These are phyloP conservation scores for Quiscalus mexicanus DNA, from an alignment of 2,113 vertebrate genomes.

Conservation along the genomic window DNA sequence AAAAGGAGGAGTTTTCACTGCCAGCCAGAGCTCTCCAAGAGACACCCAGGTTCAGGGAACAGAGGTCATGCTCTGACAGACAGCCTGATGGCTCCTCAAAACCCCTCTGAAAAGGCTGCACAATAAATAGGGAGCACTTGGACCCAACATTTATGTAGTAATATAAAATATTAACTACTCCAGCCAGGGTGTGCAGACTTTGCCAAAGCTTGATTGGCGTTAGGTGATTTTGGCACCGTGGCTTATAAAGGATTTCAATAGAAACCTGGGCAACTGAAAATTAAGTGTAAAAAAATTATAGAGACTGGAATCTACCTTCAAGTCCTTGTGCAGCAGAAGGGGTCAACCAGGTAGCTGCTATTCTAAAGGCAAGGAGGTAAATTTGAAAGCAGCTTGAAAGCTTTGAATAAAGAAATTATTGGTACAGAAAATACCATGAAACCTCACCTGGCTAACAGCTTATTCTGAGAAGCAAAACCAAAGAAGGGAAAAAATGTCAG, in stretches of 20 bases:
- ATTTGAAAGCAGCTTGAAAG: not conserved
- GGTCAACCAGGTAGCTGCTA: not conserved
- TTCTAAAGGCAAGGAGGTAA: not conserved
- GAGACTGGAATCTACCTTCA: not conserved
- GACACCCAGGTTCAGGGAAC: not conserved
- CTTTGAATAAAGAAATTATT: not conserved
- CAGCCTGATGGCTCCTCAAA: not conserved
- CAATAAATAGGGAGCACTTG: slow-evolving; percentile 5
- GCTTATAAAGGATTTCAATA: not conserved
- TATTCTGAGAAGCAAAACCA: not conserved
- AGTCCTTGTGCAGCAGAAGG: not conserved
- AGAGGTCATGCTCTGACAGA: not conserved
- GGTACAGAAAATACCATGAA: not conserved
- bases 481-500: not conserved
- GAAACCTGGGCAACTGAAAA: not conserved
- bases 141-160: not conserved
- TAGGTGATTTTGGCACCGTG: not conserved
- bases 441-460: not conserved
- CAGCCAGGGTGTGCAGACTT: not conserved
- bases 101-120: not conserved
- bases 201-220: not conserved
- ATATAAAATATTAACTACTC: not conserved
- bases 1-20: not conserved
- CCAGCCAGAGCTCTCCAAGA: not conserved
- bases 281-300: not conserved